A percentile compares a stretch with the other conserved stretches of the same genome.
Conservation (phyloP, 2,113 vertebrate species). For the Hypomesus transpacificus region DNA sequence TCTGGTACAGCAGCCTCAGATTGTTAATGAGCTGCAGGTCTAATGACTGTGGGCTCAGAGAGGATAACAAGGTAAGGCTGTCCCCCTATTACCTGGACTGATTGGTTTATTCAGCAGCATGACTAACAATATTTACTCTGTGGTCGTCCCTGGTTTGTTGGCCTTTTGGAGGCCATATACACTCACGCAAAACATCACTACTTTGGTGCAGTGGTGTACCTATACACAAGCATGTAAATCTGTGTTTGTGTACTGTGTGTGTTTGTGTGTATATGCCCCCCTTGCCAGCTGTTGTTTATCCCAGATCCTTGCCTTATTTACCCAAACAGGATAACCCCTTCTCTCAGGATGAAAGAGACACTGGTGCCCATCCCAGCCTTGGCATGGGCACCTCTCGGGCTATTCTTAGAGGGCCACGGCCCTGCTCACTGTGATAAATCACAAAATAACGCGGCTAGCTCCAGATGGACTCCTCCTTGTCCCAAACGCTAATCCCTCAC, state of each 20-base stretch:
- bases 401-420: conserved; percentile 66
- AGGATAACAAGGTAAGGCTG: conserved; percentile 38
- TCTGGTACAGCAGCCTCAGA: too few species aligned
- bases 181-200: conserved; percentile 14
- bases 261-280: conserved; percentile 62
- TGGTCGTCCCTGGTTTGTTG: conserved; percentile 53
- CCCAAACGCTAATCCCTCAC: conserved; percentile 42
- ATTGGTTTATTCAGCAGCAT: conserved; percentile 40
- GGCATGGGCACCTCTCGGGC: conserved; percentile 37
- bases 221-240: conserved; percentile 20
- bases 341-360: conserved; percentile 44
- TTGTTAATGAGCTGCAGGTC: conserved; percentile 18
- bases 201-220: background rate
- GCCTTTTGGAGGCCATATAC: conserved; percentile 51
- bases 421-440: conserved; percentile 52
- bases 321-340: conserved; percentile 71
- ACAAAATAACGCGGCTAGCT: conserved; percentile 49
- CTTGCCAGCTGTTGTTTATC: conserved; percentile 78
- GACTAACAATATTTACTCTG: conserved; percentile 60
- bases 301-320: conserved; percentile 83
- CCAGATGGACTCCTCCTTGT: conserved; percentile 24
- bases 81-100: conserved; percentile 23
- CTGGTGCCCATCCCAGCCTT: conserved; percentile 27
- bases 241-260: conserved; percentile 15
- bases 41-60: conserved; percentile 16